A percentile compares a stretch with the other conserved stretches of the same genome.
Evolutionary conservation across 2,113 vertebrate genomes (phyloP).

Genomic region (Silurus asotus): DNA sequence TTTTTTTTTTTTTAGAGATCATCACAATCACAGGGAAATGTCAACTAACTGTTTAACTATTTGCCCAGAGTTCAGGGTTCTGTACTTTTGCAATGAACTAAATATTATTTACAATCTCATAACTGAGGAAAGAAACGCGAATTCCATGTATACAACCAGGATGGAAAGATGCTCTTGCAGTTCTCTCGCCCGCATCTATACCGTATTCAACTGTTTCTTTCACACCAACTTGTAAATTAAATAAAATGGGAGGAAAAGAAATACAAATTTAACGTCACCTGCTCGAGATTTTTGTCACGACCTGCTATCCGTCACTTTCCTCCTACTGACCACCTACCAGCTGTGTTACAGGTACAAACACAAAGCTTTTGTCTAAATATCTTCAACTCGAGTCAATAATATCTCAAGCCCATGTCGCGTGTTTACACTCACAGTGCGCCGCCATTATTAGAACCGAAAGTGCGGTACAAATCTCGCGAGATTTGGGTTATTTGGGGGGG

Average conservation of each 20-base stretch:
- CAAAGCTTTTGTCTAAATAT: background rate
- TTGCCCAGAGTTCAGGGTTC: background rate
- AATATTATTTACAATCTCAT: background rate
- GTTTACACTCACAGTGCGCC: constrained; percentile 60
- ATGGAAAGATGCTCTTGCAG: background rate
- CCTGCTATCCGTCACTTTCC: background rate
- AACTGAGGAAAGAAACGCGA: background rate
- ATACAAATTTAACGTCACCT: background rate
- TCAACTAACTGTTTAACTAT: background rate
- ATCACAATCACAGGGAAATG: background rate
- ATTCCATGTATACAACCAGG: background rate
- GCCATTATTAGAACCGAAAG: constrained; percentile 58
- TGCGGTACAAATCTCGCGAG: constrained; percentile 53
- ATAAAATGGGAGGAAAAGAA: background rate
- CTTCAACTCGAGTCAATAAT: background rate
- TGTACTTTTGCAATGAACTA: background rate
- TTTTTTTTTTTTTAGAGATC: background rate
- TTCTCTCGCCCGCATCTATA: background rate
- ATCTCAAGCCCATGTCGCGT: constrained; percentile 34
- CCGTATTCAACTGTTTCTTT: background rate
- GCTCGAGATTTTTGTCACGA: too few species aligned
- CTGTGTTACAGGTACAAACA: background rate
- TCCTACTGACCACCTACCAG: background rate
- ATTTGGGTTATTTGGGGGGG: constrained; percentile 26
- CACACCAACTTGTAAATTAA: background rate